Evolutionary conservation across 2,888 invertebrate species (phyloP), one percentile per base, ranked within the genome.

Genomic region (Tetrapedia diversipes): DNA sequence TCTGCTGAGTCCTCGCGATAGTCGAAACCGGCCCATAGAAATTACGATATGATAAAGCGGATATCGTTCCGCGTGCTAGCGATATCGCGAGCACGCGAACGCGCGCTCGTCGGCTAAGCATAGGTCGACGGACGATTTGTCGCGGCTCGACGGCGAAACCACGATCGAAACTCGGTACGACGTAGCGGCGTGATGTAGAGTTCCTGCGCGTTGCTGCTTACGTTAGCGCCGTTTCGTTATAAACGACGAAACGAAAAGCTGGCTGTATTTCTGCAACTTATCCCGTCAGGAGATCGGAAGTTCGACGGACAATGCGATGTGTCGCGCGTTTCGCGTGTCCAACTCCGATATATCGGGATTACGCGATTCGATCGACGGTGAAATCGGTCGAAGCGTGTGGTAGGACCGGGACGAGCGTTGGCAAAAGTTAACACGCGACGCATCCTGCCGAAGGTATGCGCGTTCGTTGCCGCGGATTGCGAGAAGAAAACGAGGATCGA

Each of bases 321-420:
- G 79, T 65, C 72, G 51, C 67, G 72, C 64, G 79, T 24, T 70
- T 80, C 69, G 85, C 84, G 85, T 83, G 85, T 57, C 43, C 65
- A 59, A 60, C 63, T 64, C 53, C 81, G 85, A 81, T 85, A 78
- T 69, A 83, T 83, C 80, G 85, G 64, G 75, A 79, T 87, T 87
- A 81, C 88, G 84, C 85, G 88, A 88, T 84, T 80, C 83, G 87
- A 88, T 88, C 88, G 88, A 88, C 88, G 88, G 88, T 88, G 86
- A 82, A 88, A 79, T 77, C 75, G 60, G 53, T n/a, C n/a, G n/a
- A n/a, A n/a, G n/a, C n/a, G n/a, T n/a, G n/a, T n/a, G n/a, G n/a
- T n/a, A n/a, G n/a, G n/a, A n/a, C n/a, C n/a, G n/a, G n/a, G n/a
- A n/a, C n/a, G n/a, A n/a, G n/a, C n/a, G n/a, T 72, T 32, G 69